Conservation (phyloP, 2,797 vertebrate species). For the Epinephelus awoara region DNA sequence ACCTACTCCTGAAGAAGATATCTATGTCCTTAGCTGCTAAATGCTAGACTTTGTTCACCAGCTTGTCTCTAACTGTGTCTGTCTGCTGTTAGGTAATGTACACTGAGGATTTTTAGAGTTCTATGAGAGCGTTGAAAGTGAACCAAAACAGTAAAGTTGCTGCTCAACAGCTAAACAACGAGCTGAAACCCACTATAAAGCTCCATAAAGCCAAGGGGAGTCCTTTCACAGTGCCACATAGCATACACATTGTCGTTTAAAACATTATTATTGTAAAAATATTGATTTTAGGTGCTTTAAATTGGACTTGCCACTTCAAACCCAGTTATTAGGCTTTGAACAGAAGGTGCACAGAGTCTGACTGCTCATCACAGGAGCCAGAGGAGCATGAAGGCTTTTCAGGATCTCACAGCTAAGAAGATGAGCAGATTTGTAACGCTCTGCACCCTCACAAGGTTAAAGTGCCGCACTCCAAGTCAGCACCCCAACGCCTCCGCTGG, state of each 20-base stretch:
- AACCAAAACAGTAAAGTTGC: neutral
- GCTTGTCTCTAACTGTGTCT: neutral
- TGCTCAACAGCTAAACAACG: neutral
- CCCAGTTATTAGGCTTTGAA: slow-evolving; percentile 16
- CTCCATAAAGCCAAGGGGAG: neutral
- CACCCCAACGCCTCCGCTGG: slow-evolving; percentile 25
- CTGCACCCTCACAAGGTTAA: slow-evolving; percentile 73
- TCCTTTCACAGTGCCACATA: neutral
- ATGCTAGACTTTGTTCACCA: neutral
- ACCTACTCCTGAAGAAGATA: neutral
- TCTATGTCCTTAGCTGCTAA: neutral
- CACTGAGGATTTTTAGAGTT: too few species aligned
- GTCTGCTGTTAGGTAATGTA: neutral
- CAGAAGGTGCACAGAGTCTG: slow-evolving; percentile 18
- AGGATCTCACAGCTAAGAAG: slow-evolving; percentile 57
- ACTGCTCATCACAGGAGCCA: slow-evolving; percentile 45
- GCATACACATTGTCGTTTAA: neutral
- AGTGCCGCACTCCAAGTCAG: slow-evolving; percentile 53
- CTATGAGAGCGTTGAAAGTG: neutral
- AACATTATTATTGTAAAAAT: neutral
- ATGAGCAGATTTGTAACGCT: slow-evolving; percentile 64
- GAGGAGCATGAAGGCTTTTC: slow-evolving; percentile 50
- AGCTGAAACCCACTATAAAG: neutral
- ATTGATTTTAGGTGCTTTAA: neutral
- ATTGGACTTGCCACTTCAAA: slow-evolving; percentile 18